phyloP scores from a whole-genome alignment of 2,113 vertebrate species.

The Oreochromis tanganicae region DNA sequence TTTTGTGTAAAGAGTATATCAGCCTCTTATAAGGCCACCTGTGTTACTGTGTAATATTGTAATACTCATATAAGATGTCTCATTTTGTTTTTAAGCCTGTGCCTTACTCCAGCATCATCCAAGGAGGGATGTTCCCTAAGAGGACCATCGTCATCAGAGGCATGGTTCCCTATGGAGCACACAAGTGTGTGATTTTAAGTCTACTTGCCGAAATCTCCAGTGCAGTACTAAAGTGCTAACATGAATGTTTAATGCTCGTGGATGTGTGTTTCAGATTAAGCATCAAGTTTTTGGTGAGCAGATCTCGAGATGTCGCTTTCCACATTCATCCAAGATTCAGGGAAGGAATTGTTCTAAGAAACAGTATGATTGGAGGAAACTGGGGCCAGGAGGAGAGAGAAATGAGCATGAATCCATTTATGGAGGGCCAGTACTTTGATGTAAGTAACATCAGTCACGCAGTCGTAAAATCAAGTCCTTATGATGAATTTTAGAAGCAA shows the following conservation, averaged over 20 bases:
- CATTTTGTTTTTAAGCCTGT: conserved; percentile 51
- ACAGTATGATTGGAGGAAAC: conserved; percentile 59
- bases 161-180: conserved; percentile 58
- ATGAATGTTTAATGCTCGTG: not conserved
- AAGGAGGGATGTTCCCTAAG: conserved; percentile 72
- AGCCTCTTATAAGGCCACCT: not conserved
- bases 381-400: conserved; percentile 78
- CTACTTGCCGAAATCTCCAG: not conserved
- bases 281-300: conserved; percentile 69
- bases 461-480: not conserved
- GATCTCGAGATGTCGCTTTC: conserved; percentile 59
- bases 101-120: conserved; percentile 68
- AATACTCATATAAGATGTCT: not conserved
- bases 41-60: not conserved
- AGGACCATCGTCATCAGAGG: conserved; percentile 80
- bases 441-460: conserved; percentile 50
- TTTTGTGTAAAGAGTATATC: conserved; percentile 50
- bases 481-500: not conserved
- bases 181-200: conserved; percentile 48
- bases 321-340: conserved; percentile 74
- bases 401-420: conserved; percentile 69
- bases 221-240: not conserved
- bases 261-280: conserved; percentile 57
- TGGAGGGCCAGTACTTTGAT: conserved; percentile 79
- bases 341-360: conserved; percentile 67